Percentiles rank a stretch among this genome's conserved stretches.
Conservation (phyloP, 2,113 vertebrate genomes). For the Willisornis vidua region DNA sequence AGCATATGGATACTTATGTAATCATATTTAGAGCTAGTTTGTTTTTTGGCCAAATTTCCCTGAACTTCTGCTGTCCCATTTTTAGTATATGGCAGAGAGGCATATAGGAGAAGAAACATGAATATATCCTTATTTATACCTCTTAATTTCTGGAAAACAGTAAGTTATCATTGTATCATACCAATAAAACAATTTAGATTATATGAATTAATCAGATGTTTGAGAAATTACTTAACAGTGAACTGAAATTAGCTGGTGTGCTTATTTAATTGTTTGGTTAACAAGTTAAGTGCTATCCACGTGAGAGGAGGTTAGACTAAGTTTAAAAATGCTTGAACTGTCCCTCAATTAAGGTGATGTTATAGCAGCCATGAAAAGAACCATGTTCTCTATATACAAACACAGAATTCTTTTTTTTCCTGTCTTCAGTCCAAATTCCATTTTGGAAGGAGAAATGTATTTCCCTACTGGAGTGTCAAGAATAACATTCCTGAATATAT, state of each 20-base stretch:
- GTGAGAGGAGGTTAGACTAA: neutral
- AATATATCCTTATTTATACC: neutral
- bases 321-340: neutral
- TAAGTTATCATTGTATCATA: neutral
- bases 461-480: neutral
- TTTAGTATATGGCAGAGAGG: neutral
- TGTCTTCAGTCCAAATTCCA: neutral
- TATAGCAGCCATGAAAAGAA: neutral
- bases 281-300: neutral
- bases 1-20: slow-evolving; percentile 51
- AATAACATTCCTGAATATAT: neutral
- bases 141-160: neutral
- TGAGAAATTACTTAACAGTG: neutral
- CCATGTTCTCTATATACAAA: neutral
- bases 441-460: neutral
- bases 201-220: neutral
- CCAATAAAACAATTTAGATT: neutral
- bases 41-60: neutral
- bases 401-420: neutral
- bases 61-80: slow-evolving; percentile 22
- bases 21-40: slow-evolving; percentile 23
- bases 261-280: neutral
- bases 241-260: neutral
- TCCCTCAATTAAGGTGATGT: neutral
- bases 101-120: neutral